These are phyloP conservation scores for Drosophila setifemur DNA, from an alignment of 1,140 invertebrate genomes.

Conservation along the genomic window DNA sequence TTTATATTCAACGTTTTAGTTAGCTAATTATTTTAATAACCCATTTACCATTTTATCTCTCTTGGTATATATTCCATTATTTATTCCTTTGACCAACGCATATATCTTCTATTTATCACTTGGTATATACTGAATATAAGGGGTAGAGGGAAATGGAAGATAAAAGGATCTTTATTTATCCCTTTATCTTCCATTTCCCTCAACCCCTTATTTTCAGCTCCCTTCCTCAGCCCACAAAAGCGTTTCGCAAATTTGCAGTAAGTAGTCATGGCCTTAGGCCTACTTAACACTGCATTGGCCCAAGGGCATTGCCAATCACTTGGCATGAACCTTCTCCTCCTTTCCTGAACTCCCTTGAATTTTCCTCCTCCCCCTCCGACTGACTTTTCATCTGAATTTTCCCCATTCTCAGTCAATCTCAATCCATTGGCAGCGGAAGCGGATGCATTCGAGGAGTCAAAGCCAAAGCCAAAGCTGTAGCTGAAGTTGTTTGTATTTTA, in stretches of 20 bases:
- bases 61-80: background rate
- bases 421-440: slow-evolving; percentile 45
- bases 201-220: slow-evolving; percentile 2
- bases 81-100: background rate
- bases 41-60: background rate
- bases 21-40: background rate
- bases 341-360: background rate
- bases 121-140: background rate
- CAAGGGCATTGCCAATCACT: slow-evolving; percentile 61
- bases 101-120: slow-evolving; percentile 6
- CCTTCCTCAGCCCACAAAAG: slow-evolving; percentile 3
- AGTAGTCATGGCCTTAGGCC: slow-evolving; percentile 42
- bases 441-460: slow-evolving; percentile 58
- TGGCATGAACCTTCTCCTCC: background rate
- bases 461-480: slow-evolving; percentile 35
- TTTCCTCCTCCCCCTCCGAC: background rate
- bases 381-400: background rate
- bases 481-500: slow-evolving; percentile 74
- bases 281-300: slow-evolving; percentile 54
- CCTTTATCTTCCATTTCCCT: slow-evolving; percentile 11
- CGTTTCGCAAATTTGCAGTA: slow-evolving; percentile 36
- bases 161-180: too few species aligned
- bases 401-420: background rate
- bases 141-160: too few species aligned
- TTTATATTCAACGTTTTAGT: too few species aligned